phyloP scores from a whole-genome alignment of 2,888 invertebrate species.

The Hypena proboscidalis region DNA sequence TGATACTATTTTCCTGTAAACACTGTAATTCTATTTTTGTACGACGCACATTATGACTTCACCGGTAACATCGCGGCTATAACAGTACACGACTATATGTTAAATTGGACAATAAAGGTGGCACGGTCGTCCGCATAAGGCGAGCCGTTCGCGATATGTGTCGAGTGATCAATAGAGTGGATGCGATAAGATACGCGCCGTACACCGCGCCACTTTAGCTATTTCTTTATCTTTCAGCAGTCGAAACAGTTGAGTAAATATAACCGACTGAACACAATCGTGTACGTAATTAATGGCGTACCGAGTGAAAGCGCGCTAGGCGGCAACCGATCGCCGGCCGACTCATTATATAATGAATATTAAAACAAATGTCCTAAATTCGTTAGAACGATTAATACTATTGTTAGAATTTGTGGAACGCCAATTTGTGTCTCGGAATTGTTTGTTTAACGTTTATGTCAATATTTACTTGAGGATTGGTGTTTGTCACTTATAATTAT shows the following conservation, averaged over 20 bases:
- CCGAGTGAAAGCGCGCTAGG: slow-evolving; percentile 78
- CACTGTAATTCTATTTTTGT: slow-evolving; percentile 80
- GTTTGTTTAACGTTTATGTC: slow-evolving; percentile 38
- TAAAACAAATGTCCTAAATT: slow-evolving; percentile 78
- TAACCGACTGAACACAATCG: slow-evolving; percentile 75
- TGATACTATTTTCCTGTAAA: slow-evolving; percentile 82
- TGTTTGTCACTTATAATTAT: slow-evolving; percentile 44
- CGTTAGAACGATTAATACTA: slow-evolving; percentile 56
- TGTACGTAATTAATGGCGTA: slow-evolving; percentile 76
- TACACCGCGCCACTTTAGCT: slow-evolving; percentile 69
- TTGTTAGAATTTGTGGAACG: slow-evolving; percentile 50
- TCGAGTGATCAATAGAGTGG: slow-evolving; percentile 81
- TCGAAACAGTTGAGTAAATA: slow-evolving; percentile 83
- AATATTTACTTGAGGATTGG: slow-evolving; percentile 51
- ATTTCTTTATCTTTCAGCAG: slow-evolving; percentile 81
- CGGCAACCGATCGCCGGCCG: slow-evolving; percentile 63
- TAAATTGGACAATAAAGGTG: slow-evolving; percentile 82
- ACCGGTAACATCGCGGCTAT: slow-evolving; percentile 79
- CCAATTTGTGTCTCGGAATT: slow-evolving; percentile 26
- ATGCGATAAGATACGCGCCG: slow-evolving; percentile 79
- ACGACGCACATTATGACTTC: slow-evolving; percentile 82
- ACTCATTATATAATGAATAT: slow-evolving; percentile 82
- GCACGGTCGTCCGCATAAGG: slow-evolving; percentile 78
- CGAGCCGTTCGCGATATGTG: slow-evolving; percentile 80
- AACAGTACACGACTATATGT: slow-evolving; percentile 72